phyloP scores from a whole-genome alignment of 2,888 invertebrate genomes.

The Hemaris fuciformis region DNA sequence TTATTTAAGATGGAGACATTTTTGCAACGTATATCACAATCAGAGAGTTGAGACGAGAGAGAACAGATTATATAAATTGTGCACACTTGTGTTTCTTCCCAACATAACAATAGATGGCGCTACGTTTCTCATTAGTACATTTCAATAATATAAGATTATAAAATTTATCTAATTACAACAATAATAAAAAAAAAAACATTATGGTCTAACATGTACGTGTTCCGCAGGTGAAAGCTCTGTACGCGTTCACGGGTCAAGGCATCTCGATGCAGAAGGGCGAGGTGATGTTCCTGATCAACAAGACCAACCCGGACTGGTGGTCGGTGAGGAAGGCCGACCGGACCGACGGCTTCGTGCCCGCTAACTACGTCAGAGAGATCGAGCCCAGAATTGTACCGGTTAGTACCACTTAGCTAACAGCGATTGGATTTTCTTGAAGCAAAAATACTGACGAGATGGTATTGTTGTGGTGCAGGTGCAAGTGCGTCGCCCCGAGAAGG shows the following conservation, averaged over 20 bases:
- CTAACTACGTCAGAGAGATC: constrained; percentile 96
- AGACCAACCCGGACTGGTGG: constrained; percentile 99
- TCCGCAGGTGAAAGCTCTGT: constrained; percentile 85
- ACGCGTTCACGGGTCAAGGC: constrained; percentile 95
- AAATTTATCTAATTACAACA: too few relatives aligned
- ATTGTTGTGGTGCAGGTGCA: constrained; percentile 81
- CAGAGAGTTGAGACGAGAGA: too few relatives aligned
- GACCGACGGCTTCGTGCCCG: constrained; percentile 97
- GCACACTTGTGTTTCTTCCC: too few relatives aligned
- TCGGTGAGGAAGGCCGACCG: constrained; percentile 96
- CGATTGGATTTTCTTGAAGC: too few relatives aligned
- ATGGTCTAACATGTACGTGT: not conserved
- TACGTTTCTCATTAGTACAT: too few relatives aligned
- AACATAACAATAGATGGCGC: too few relatives aligned
- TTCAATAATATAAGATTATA: too few relatives aligned
- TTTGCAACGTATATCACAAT: too few relatives aligned
- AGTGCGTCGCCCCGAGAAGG: constrained; percentile 91
- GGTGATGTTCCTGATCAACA: constrained; percentile 94
- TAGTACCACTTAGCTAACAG: constrained; percentile 37
- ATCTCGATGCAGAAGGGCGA: constrained; percentile 96
- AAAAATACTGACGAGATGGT: not conserved
- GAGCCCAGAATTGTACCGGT: constrained; percentile 91
- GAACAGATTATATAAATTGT: too few relatives aligned
- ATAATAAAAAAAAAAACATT: too few relatives aligned
- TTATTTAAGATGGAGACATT: too few relatives aligned